phyloP scores from a whole-genome alignment of 64 coral and sea anemone genomes.

The Montipora capricornis region DNA sequence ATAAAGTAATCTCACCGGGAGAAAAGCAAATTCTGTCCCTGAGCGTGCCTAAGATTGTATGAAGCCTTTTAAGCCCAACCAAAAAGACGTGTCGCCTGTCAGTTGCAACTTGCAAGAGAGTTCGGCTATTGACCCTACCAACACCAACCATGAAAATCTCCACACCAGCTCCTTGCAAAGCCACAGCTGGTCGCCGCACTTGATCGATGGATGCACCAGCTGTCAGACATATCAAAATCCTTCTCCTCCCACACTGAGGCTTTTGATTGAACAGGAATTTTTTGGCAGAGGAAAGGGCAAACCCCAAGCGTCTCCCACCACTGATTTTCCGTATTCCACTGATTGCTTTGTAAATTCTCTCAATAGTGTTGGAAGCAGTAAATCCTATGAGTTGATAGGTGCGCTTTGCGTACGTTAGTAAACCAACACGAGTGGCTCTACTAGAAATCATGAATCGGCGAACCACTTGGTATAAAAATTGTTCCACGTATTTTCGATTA shows the following conservation, averaged over 20 bases:
- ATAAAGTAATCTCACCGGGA: constrained; percentile 20
- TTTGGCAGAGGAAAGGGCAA: constrained; percentile 24
- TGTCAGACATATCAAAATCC: constrained; percentile 8
- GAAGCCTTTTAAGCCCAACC: background rate
- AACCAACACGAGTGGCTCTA: background rate
- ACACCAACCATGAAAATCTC: constrained; percentile 35
- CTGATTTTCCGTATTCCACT: background rate
- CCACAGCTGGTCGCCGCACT: constrained; percentile 25
- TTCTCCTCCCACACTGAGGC: constrained; percentile 39
- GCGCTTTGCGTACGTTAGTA: background rate
- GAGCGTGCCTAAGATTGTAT: constrained; percentile 22
- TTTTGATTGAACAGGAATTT: background rate
- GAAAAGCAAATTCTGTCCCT: constrained; percentile 52
- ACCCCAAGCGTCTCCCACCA: constrained; percentile 4
- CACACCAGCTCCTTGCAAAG: constrained; percentile 33
- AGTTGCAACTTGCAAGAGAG: constrained; percentile 26
- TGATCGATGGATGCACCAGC: constrained; percentile 15
- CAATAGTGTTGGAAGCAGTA: background rate
- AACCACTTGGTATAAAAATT: constrained; percentile 15
- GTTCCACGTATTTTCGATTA: background rate
- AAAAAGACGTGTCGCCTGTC: constrained; percentile 30
- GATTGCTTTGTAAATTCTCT: constrained; percentile 3
- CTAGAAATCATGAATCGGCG: constrained; percentile 26
- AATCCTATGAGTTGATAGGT: background rate
- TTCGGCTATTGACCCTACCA: background rate